These are phyloP conservation scores for Junonia oenone DNA, from an alignment of 2,888 invertebrate species.

Conservation along the genomic window DNA sequence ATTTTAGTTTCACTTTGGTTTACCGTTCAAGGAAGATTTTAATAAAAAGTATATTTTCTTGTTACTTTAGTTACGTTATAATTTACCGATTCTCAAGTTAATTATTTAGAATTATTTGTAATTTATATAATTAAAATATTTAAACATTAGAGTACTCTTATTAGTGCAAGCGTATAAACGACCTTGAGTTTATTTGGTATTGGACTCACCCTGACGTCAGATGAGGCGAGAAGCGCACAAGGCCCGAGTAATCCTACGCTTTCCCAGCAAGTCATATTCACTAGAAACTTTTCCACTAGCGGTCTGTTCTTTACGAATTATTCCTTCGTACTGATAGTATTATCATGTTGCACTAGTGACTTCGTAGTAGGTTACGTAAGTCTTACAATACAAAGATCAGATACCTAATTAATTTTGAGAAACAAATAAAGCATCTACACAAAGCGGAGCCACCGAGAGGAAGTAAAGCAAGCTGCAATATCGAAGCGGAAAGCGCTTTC, in stretches of 20 bases:
- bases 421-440: constrained; percentile 65
- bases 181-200: constrained; percentile 32
- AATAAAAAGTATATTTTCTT: background rate
- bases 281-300: constrained; percentile 42
- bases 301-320: constrained; percentile 41
- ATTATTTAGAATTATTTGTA: constrained; percentile 9
- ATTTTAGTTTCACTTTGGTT: background rate
- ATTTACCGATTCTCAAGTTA: constrained; percentile 6
- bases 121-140: constrained; percentile 3
- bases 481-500: constrained; percentile 72
- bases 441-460: constrained; percentile 54
- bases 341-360: constrained; percentile 59
- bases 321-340: constrained; percentile 44
- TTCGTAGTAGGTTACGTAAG: constrained; percentile 64
- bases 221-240: constrained; percentile 72
- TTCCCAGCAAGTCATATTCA: constrained; percentile 78
- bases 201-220: constrained; percentile 72
- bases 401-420: constrained; percentile 43
- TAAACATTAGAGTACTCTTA: constrained; percentile 4
- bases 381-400: constrained; percentile 39
- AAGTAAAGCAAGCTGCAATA: constrained; percentile 68
- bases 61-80: background rate
- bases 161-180: constrained; percentile 21
- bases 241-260: constrained; percentile 75
- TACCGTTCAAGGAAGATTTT: too few relatives aligned